A percentile compares a stretch with the other conserved stretches of the same genome.
phyloP scores from a whole-genome alignment of 2,797 vertebrate species.

The Smutsia temminckii region DNA sequence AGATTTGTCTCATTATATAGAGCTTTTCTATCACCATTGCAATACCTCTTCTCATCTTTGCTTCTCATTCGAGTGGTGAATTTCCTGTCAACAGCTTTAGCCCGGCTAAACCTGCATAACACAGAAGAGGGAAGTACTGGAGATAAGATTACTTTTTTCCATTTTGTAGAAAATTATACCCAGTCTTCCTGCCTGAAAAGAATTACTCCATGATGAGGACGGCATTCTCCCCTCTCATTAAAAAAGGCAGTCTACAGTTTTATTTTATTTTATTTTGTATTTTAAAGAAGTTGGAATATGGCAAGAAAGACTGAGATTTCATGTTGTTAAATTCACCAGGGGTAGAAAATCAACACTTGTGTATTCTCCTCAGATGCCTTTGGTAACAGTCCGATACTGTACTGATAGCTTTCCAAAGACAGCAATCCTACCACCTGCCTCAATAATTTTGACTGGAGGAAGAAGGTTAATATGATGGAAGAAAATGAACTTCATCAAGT shows the following conservation, averaged over 20 bases:
- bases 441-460: conserved; percentile 67
- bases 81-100: conserved; percentile 84
- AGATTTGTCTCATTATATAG: conserved; percentile 86
- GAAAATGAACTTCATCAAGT: conserved; percentile 73
- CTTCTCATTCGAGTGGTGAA: conserved; percentile 81
- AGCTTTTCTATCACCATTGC: conserved; percentile 79
- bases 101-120: conserved; percentile 74
- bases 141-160: conserved; percentile 83
- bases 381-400: conserved; percentile 66
- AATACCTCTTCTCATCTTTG: conserved; percentile 81
- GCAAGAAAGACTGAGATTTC: conserved; percentile 80
- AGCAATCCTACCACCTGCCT: conserved; percentile 55
- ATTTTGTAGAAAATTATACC: conserved; percentile 82
- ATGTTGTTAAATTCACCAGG: conserved; percentile 74
- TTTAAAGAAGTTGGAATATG: conserved; percentile 76
- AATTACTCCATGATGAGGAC: conserved; percentile 75
- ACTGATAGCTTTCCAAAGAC: conserved; percentile 66
- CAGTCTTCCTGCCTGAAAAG: conserved; percentile 77
- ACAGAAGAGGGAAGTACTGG: conserved; percentile 66
- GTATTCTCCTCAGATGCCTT: conserved; percentile 76
- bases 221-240: conserved; percentile 82
- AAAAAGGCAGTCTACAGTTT: conserved; percentile 79
- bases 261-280: conserved; percentile 74
- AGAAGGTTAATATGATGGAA: conserved; percentile 75
- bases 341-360: conserved; percentile 76